Evolutionary conservation across 2,797 vertebrate species (phyloP).

Genomic region (Xiphophorus birchmanni): DNA sequence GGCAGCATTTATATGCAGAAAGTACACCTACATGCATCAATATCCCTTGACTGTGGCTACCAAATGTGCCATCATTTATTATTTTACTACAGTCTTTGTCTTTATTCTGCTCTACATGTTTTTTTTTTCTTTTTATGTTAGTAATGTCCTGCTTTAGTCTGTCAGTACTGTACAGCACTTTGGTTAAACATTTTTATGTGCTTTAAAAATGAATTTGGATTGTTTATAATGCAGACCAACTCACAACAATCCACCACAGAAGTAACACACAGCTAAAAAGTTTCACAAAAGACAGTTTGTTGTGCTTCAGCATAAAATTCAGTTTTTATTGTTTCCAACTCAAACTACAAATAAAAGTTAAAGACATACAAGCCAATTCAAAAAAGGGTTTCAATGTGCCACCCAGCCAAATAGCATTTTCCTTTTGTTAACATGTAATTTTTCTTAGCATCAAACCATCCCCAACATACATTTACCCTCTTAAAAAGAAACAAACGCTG

Average conservation of each 20-base stretch:
- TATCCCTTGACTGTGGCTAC: neutral
- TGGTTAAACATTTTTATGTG: neutral
- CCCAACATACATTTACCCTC: constrained; percentile 31
- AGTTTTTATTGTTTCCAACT: constrained; percentile 55
- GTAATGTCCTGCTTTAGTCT: neutral
- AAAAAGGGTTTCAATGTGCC: constrained; percentile 33
- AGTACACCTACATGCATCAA: neutral
- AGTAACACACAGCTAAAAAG: neutral
- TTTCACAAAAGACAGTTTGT: constrained; percentile 7
- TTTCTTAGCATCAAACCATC: constrained; percentile 16
- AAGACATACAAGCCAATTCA: constrained; percentile 28
- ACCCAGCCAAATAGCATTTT: constrained; percentile 19
- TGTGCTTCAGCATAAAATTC: constrained; percentile 13
- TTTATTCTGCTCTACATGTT: neutral
- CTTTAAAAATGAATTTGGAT: neutral
- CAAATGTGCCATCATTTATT: neutral
- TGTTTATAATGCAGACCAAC: neutral
- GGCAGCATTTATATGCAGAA: neutral
- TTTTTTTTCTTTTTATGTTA: neutral
- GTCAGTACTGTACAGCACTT: neutral
- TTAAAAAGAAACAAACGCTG: neutral
- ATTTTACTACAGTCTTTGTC: neutral
- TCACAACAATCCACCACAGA: neutral
- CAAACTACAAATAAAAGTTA: constrained; percentile 26
- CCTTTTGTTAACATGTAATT: constrained; percentile 21